These are phyloP conservation scores for Caenorhabditis sp. DNA, from an alignment of 2,888 invertebrate genomes.

Conservation along the genomic window DNA sequence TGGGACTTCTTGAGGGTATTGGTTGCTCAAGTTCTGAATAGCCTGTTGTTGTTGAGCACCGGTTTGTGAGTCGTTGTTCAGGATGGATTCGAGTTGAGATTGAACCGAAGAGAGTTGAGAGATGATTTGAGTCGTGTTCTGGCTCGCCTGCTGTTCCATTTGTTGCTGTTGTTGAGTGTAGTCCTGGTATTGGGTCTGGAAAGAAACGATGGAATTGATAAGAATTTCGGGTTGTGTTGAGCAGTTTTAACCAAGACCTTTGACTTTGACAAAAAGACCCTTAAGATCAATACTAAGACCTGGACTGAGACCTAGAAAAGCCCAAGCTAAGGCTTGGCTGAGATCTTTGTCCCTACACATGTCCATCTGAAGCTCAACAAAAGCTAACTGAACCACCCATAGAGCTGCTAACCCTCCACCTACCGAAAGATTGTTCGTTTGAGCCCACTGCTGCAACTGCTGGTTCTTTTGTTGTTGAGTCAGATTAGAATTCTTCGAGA, in stretches of 20 bases:
- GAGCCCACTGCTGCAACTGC: constrained; percentile 44
- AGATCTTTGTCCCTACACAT: too few relatives aligned
- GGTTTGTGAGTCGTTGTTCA: constrained; percentile 33
- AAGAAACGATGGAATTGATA: too few relatives aligned
- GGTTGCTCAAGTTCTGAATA: constrained; percentile 14
- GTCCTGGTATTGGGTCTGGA: constrained; percentile 39
- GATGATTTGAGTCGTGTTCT: constrained; percentile 45
- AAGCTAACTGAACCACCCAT: too few relatives aligned
- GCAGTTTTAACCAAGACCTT: too few relatives aligned
- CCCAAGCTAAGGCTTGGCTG: too few relatives aligned
- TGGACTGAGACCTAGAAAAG: too few relatives aligned
- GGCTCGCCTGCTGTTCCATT: constrained; percentile 28
- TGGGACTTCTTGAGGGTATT: constrained; percentile 45
- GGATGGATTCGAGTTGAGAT: constrained; percentile 31
- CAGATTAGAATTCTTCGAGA: constrained; percentile 23
- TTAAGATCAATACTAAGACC: too few relatives aligned
- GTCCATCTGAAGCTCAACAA: too few relatives aligned
- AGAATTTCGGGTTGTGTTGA: too few relatives aligned
- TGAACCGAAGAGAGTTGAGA: constrained; percentile 27
- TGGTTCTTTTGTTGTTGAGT: constrained; percentile 41
- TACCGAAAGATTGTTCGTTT: constrained; percentile 48
- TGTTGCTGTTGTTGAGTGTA: constrained; percentile 35
- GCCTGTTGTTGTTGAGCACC: constrained; percentile 35
- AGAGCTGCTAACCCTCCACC: background rate
- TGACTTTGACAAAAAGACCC: too few relatives aligned